A percentile compares a stretch with the other conserved stretches of the same genome.
Evolutionary conservation across 2,888 invertebrate species (phyloP).

Genomic region (Torymus auratus): DNA sequence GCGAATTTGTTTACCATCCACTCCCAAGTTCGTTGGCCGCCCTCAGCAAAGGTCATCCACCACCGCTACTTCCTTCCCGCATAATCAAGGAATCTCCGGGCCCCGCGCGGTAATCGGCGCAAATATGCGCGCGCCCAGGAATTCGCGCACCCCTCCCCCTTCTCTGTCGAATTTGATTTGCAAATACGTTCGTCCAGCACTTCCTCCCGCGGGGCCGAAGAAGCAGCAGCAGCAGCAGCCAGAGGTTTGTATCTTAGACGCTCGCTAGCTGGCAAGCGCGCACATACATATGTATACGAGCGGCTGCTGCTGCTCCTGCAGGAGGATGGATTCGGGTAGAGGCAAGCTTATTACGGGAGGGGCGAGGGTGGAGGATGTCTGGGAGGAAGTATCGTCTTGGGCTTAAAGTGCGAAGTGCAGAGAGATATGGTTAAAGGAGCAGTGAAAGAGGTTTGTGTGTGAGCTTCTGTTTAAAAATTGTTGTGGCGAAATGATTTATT

Average conservation of each 20-base stretch:
- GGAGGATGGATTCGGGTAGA: neutral
- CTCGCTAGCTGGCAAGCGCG: neutral
- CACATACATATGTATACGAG: conserved; percentile 60
- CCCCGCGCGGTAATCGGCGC: conserved; percentile 68
- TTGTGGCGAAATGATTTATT: too few relatives aligned
- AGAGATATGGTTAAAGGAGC: neutral
- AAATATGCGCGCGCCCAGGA: conserved; percentile 66
- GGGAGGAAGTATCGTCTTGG: conserved; percentile 4
- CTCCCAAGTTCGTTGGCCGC: conserved; percentile 15
- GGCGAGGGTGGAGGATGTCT: neutral
- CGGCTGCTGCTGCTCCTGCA: neutral
- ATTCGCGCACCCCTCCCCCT: conserved; percentile 65
- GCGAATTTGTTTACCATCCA: conserved; percentile 6
- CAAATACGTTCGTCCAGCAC: conserved; percentile 66
- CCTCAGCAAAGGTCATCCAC: too few relatives aligned
- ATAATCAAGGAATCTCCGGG: conserved; percentile 47
- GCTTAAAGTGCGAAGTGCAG: neutral
- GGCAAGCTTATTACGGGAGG: conserved; percentile 37
- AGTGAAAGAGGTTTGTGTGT: neutral
- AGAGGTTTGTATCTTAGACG: conserved; percentile 38
- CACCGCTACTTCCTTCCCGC: neutral
- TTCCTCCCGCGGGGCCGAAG: neutral
- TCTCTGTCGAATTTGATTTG: conserved; percentile 70
- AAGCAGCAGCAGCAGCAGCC: conserved; percentile 6
- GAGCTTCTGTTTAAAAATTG: too few relatives aligned